Base-by-base conservation (phyloP, 2,113 vertebrate genomes). In the Actenoides hombroni region DNA sequence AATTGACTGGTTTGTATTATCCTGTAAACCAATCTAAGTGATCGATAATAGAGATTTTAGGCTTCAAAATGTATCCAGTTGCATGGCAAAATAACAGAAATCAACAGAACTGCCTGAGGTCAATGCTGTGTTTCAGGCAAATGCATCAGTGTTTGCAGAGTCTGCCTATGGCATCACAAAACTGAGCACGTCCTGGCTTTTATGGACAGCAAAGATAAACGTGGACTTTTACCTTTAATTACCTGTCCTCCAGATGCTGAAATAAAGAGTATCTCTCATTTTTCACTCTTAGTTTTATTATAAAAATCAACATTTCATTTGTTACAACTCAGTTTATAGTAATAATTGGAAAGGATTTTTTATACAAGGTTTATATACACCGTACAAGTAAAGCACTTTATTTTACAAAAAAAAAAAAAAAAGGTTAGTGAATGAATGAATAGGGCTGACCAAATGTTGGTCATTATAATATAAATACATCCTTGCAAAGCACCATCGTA, bases 241-340 rank as follows among this genome's bases (percentile, higher is more conserved):
- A 84, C 25, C 28, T 69, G 42, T 82, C n/a, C 63, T 84, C 20
- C 59, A 85, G 44, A 69, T 49, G 67, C 33, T 69, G 70, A 61
- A 89, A 73, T 37, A 84, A 69, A 61, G 33, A 82, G 21, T 3
- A 88, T 10, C 13, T 49, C 68, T 80, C 42, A 78, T 98, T 98
- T 99, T 98, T 97, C 97, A 98, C 97, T 97, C 83, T 94, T 91
- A 69, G 96, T 99, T 99, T 99, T 99, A 99, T 99, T 99, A 98
- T 98, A 98, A 98, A 98, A 98, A 98, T 98, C 98, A 99, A 98
- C 98, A 98, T 99, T 98, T 98, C 91, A 98, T 99, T 99, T 98
- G 98, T 99, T 99, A 99, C 98, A 99, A 98, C 98, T 99, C 95
- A 31, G 98, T 98, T 99, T 98, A 98, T 97, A 98, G 98, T 97